These are phyloP conservation scores for Orchesella flavescens DNA, from an alignment of 2,888 invertebrate species.

Conservation along the genomic window DNA sequence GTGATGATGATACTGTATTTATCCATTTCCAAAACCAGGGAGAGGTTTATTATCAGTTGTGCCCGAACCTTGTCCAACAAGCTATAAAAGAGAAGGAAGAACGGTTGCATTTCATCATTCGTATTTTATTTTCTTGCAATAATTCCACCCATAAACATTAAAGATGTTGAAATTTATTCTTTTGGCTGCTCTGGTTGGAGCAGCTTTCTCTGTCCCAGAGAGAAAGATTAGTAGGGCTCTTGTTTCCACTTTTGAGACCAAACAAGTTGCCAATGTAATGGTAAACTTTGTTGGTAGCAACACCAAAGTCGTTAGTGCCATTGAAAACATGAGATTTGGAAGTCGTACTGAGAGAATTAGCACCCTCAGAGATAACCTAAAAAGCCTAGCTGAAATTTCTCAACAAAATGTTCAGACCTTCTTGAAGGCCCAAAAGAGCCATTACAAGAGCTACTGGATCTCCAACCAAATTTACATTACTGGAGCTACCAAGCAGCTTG, in stretches of 20 bases:
- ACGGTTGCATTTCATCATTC: no score
- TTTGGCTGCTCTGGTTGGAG: slow-evolving; percentile 15
- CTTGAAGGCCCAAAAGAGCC: background rate
- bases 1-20: no score
- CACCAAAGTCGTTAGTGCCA: background rate
- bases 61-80: no score
- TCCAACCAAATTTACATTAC: slow-evolving; percentile 32
- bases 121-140: no score
- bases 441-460: slow-evolving; percentile 32
- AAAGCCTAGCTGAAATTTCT: background rate
- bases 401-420: slow-evolving; percentile 19
- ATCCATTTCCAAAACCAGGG: no score
- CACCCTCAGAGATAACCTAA: background rate
- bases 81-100: no score
- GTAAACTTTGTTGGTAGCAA: slow-evolving; percentile 34
- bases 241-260: background rate
- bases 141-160: background rate
- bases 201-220: slow-evolving; percentile 13
- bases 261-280: slow-evolving; percentile 14
- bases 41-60: no score
- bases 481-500: slow-evolving; percentile 4
- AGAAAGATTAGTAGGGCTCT: background rate
- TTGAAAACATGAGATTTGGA: slow-evolving; percentile 14
- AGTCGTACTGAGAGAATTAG: slow-evolving; percentile 15
- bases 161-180: slow-evolving; percentile 27